Evolutionary conservation across 37 sponge, comb jelly and placozoan species (phyloP).

Genomic region (Hormiphora californensis): DNA sequence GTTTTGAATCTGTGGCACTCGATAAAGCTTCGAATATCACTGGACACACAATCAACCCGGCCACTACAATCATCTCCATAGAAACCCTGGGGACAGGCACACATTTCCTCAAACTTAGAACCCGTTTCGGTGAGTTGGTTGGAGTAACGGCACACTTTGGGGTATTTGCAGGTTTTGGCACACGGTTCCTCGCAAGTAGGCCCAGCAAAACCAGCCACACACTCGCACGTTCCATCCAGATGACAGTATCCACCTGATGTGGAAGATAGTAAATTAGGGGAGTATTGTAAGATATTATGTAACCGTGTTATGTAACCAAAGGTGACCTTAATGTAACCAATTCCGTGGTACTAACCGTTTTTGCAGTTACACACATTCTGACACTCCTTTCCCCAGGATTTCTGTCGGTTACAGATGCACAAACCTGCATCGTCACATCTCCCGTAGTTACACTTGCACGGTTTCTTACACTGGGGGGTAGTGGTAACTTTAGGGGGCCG

Average conservation of each 20-base stretch:
- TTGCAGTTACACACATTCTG: not conserved
- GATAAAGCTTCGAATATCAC: not conserved
- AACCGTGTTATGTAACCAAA: too few relatives aligned
- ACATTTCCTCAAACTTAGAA: not conserved
- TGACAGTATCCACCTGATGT: constrained; percentile 3
- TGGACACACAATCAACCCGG: not conserved
- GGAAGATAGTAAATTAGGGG: too few relatives aligned
- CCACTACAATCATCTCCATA: not conserved
- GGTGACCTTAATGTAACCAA: too few relatives aligned
- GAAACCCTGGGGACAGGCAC: not conserved
- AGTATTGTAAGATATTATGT: too few relatives aligned
- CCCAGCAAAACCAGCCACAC: not conserved
- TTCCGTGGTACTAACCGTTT: too few relatives aligned
- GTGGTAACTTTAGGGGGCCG: too few relatives aligned
- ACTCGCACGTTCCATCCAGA: not conserved
- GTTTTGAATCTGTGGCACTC: too few relatives aligned
- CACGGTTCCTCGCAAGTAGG: not conserved
- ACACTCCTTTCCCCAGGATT: not conserved
- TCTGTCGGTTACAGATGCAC: constrained; percentile 22
- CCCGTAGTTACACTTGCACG: not conserved
- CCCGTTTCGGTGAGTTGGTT: not conserved
- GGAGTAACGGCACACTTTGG: constrained; percentile 19
- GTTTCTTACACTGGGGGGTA: not conserved
- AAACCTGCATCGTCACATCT: not conserved
- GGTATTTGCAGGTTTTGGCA: not conserved